Conservation (phyloP, 2,797 vertebrate genomes). For the Cryptoprocta ferox region DNA sequence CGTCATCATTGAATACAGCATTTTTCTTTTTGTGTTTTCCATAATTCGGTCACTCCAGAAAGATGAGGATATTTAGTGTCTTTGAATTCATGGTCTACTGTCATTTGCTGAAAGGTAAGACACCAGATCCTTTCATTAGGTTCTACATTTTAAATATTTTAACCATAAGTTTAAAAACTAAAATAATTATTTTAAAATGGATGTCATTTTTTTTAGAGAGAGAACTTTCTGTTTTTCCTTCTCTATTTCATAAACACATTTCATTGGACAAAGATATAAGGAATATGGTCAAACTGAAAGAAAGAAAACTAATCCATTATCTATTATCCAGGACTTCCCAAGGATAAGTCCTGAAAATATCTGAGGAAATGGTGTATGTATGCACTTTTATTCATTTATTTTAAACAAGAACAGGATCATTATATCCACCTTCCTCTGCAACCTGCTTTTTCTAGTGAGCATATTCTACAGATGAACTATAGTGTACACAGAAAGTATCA, state of each 20-base stretch:
- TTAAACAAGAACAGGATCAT: not conserved
- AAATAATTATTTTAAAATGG: constrained; percentile 31
- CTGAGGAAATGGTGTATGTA: not conserved
- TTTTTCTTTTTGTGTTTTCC: constrained; percentile 70
- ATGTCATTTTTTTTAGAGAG: constrained; percentile 16
- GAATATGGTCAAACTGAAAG: not conserved
- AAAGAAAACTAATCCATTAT: not conserved
- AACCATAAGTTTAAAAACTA: constrained; percentile 7
- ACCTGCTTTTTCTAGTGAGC: not conserved
- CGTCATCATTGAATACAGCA: constrained; percentile 40
- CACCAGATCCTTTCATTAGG: constrained; percentile 26
- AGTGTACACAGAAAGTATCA: not conserved
- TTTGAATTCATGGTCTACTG: constrained; percentile 72
- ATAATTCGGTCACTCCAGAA: constrained; percentile 77
- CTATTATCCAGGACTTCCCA: not conserved
- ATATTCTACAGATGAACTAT: constrained; percentile 13
- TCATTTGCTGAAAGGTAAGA: constrained; percentile 84
- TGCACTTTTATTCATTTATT: not conserved
- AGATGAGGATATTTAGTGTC: constrained; percentile 76
- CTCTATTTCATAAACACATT: not conserved
- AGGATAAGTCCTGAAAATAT: constrained; percentile 7
- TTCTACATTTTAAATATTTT: constrained; percentile 59
- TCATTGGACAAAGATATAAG: not conserved
- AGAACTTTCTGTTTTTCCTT: constrained; percentile 3
- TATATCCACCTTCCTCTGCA: not conserved